Base-by-base conservation (phyloP, 1,140 invertebrate species). In the Homalodisca vitripennis region DNA sequence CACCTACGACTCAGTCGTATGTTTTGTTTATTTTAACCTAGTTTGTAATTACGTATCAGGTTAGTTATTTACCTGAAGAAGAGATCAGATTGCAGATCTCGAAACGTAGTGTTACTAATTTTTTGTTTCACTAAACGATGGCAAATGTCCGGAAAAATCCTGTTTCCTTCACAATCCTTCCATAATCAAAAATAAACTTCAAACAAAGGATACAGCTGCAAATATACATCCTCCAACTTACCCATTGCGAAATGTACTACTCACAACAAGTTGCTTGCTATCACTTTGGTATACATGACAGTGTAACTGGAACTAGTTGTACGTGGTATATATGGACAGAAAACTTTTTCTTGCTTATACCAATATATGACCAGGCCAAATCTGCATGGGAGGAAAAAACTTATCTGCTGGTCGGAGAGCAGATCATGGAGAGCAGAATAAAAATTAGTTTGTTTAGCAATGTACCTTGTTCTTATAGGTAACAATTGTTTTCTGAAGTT, bases 211-310 rank as follows among this genome's bases (percentile, higher is more conserved):
- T 31, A 20, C 53, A 68, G 41, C 53, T 24, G 41, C 27, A 66
- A 26, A 68, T 68, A 31, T 68, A 68, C 41, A 34, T 65, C 13
- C 67, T 31, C 24, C 67, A 68, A 63, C 41, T 68, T 29, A 68
- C 67, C 3, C 67, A 68, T 31, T 30, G 53, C 31, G 67, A 68
- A 31, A 68, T 68, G 67, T 68, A 68, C n/a, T 68, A 68, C 29
- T 65, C 53, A 6, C 51, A 63, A 47, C 67, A 68, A n/a, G 24
- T 68, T 62, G 67, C 67, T 30, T 68, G 67, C 32, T 63, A 34
- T 24, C 64, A 68, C 26, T 34, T 66, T 26, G 31, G 67, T 29
- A 68, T 68, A 65, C 67, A 68, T 17, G 67, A 68, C 41, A 62
- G 32, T 17, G 30, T 6, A 3, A 63, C 26, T 24, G 32, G 55